phyloP scores from a whole-genome alignment of 2,113 vertebrate species.

The Pseudonaja textilis region DNA sequence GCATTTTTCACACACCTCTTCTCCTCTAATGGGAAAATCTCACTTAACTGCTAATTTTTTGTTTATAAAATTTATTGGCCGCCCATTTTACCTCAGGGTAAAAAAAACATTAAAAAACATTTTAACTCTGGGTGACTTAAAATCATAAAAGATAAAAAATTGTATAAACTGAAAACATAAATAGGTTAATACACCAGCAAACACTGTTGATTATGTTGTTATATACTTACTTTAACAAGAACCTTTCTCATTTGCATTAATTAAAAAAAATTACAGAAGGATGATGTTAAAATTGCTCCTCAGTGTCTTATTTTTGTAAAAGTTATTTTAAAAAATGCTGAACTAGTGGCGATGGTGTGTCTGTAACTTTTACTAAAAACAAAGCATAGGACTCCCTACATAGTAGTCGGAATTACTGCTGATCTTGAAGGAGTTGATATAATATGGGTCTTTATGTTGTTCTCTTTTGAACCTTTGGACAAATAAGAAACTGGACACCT shows the following conservation, averaged over 20 bases:
- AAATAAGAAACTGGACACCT: neutral
- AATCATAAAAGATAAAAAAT: neutral
- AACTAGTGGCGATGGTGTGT: neutral
- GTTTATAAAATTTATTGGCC: neutral
- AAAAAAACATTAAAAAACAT: too few species aligned
- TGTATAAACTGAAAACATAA: neutral
- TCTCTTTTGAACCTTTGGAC: neutral
- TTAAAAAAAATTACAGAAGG: neutral
- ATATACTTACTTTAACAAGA: neutral
- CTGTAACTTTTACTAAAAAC: neutral
- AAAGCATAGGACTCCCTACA: neutral
- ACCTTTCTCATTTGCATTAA: neutral
- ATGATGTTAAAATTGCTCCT: neutral
- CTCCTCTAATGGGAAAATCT: neutral
- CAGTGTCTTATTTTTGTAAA: neutral
- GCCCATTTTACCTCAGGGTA: neutral
- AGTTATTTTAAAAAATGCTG: neutral
- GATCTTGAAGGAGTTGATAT: neutral
- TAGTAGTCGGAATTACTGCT: neutral
- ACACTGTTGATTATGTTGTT: neutral
- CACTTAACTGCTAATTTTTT: neutral
- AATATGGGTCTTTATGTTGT: neutral
- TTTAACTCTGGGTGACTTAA: neutral
- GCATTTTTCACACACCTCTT: neutral
- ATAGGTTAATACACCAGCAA: neutral